Conservation (phyloP, 1,140 invertebrate species). For the Drosophila ercepeae region DNA sequence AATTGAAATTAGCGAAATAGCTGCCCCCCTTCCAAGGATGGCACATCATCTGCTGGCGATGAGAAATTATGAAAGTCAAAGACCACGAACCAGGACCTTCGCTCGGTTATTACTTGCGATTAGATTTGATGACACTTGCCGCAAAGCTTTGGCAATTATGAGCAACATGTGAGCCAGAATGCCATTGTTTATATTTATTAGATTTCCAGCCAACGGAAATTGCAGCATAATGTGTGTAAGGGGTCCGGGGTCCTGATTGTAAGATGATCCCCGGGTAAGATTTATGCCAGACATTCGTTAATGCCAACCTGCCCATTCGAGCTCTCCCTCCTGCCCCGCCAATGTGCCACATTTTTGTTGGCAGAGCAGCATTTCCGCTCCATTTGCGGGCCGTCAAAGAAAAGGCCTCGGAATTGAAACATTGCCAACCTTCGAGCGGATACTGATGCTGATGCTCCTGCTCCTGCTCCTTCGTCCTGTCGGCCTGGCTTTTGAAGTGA, state of each 20-base stretch:
- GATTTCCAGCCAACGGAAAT: constrained; percentile 64
- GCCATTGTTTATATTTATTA: constrained; percentile 76
- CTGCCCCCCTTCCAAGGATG: background rate
- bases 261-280: constrained; percentile 62
- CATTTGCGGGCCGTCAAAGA: constrained; percentile 68
- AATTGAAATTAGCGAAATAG: constrained; percentile 72
- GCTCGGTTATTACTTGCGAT: constrained; percentile 48
- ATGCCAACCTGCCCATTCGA: constrained; percentile 28
- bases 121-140: constrained; percentile 44
- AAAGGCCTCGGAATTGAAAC: constrained; percentile 60
- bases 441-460: background rate
- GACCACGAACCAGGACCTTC: background rate
- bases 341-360: background rate
- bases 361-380: constrained; percentile 69
- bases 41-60: background rate
- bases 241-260: constrained; percentile 40
- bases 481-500: constrained; percentile 55
- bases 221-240: constrained; percentile 54
- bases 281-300: constrained; percentile 79
- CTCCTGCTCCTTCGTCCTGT: background rate
- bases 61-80: constrained; percentile 20
- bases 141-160: constrained; percentile 59
- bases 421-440: constrained; percentile 49
- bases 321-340: background rate
- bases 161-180: constrained; percentile 51